A percentile compares a stretch with the other conserved stretches of the same genome.
Evolutionary conservation across 2,113 vertebrate species (phyloP).

Genomic region (Poicephalus gulielmi): DNA sequence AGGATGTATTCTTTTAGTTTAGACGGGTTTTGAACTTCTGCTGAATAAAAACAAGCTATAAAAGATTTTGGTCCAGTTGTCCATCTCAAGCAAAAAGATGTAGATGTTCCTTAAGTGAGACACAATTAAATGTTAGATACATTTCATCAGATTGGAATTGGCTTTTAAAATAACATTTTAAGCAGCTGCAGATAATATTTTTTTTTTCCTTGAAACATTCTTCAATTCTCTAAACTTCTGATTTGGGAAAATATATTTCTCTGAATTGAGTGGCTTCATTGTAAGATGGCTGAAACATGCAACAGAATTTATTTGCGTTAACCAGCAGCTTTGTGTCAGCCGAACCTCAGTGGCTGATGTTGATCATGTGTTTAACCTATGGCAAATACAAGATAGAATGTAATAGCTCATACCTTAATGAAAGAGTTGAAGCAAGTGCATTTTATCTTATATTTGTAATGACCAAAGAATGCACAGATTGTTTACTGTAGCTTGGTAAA

Average conservation of each 20-base stretch:
- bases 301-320: conserved; percentile 20
- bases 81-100: neutral
- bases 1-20: neutral
- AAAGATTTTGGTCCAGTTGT: neutral
- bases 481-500: conserved; percentile 52
- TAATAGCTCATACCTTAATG: conserved; percentile 60
- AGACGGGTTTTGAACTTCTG: neutral
- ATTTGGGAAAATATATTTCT: neutral
- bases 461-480: conserved; percentile 35
- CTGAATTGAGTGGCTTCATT: neutral
- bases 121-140: neutral
- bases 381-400: conserved; percentile 36
- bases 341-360: neutral
- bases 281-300: neutral
- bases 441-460: conserved; percentile 61
- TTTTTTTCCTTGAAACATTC: neutral
- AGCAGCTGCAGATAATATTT: neutral
- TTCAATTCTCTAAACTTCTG: neutral
- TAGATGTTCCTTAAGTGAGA: neutral
- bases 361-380: conserved; percentile 21
- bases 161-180: neutral
- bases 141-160: neutral
- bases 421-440: conserved; percentile 36
- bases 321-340: conserved; percentile 23
- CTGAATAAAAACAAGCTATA: neutral